phyloP scores from a whole-genome alignment of 1,140 invertebrate species.

The Laupala kohalensis region DNA sequence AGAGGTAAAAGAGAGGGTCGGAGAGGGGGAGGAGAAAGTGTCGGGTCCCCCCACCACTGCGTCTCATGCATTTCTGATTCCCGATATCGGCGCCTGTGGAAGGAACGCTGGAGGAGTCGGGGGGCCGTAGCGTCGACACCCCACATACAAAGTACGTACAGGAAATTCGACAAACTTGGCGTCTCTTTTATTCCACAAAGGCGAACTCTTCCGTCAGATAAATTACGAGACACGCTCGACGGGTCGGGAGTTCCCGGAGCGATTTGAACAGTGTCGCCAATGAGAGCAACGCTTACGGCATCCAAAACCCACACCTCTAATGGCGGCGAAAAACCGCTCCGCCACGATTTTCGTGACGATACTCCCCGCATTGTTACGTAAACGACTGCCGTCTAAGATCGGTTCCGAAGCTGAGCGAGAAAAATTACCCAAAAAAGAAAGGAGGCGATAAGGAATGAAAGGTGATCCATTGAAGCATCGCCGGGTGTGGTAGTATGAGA shows the following conservation, averaged over 20 bases:
- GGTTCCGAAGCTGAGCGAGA: neutral
- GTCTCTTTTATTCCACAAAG: neutral
- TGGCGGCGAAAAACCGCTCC: neutral
- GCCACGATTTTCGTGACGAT: neutral
- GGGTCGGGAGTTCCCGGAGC: too few species aligned
- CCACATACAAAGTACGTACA: neutral
- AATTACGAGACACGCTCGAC: neutral
- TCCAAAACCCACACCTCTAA: neutral
- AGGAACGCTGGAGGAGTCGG: neutral
- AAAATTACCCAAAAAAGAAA: neutral
- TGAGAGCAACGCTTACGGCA: too few species aligned
- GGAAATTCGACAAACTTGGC: neutral
- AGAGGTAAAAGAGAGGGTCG: neutral
- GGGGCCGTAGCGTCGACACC: too few species aligned
- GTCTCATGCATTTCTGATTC: neutral
- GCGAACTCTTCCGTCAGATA: neutral
- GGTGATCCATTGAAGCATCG: neutral
- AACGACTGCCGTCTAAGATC: neutral
- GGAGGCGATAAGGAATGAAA: neutral
- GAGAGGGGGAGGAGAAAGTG: neutral
- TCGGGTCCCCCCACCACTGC: too few species aligned
- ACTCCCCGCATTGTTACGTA: neutral
- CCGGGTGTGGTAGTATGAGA: neutral
- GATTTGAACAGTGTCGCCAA: too few species aligned
- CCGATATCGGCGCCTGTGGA: neutral